A percentile compares a stretch with the other conserved stretches of the same genome.
phyloP scores from a whole-genome alignment of 2,797 vertebrate genomes.

The Oophaga sylvatica region DNA sequence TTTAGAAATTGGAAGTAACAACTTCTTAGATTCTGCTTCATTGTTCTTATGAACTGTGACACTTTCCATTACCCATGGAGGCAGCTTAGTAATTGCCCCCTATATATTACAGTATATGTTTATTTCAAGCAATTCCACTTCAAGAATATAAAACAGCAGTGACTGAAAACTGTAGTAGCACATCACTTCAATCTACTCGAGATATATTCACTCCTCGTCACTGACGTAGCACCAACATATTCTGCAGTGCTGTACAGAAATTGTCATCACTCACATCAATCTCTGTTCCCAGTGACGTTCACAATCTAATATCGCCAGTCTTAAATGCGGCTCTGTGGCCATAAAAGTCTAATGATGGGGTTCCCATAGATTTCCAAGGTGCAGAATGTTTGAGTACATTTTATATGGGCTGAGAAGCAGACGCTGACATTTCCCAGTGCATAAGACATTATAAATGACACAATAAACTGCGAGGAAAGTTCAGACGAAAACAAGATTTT shows the following conservation, averaged over 20 bases:
- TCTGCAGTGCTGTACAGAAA: not conserved
- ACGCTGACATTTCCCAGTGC: not conserved
- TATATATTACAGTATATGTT: not conserved
- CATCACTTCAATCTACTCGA: not conserved
- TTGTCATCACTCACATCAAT: not conserved
- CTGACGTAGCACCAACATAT: not conserved
- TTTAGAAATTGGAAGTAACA: slow-evolving; percentile 9
- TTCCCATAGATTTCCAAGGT: not conserved
- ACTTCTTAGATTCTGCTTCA: not conserved
- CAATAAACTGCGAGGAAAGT: not conserved
- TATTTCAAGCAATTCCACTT: not conserved
- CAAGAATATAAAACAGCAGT: not conserved
- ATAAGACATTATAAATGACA: not conserved
- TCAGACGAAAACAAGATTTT: not conserved
- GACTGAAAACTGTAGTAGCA: not conserved
- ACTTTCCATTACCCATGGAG: not conserved
- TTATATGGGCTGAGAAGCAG: not conserved
- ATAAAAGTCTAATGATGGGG: not conserved
- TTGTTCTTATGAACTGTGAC: not conserved
- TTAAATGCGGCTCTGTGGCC: not conserved
- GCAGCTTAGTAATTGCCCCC: not conserved
- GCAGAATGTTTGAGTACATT: not conserved
- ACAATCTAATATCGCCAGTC: not conserved
- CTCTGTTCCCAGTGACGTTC: not conserved
- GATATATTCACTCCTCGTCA: not conserved